phyloP scores from a whole-genome alignment of 2,113 vertebrate species.

The Amazona vittata region DNA sequence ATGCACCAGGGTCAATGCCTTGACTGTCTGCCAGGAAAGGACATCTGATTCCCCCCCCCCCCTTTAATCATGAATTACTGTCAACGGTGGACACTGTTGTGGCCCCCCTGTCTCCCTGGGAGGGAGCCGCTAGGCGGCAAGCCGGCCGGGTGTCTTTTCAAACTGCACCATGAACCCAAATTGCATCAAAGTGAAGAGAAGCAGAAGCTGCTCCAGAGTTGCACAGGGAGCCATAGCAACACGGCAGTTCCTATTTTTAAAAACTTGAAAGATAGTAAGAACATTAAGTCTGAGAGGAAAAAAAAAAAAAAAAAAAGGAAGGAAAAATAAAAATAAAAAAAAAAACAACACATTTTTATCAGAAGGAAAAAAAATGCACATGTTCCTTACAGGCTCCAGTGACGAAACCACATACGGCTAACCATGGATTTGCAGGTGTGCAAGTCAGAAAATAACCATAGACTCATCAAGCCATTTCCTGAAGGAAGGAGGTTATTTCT shows the following conservation, averaged over 20 bases:
- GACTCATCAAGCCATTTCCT: background rate
- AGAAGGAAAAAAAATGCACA: background rate
- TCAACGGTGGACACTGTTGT: rapidly evolving
- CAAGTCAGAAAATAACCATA: background rate
- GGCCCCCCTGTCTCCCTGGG: rapidly evolving
- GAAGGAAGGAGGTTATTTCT: background rate
- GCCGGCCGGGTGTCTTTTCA: constrained; percentile 34
- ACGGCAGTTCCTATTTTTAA: constrained; percentile 75
- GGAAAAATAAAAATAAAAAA: background rate
- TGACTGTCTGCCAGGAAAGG: background rate
- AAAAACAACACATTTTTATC: background rate
- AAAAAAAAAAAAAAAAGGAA: background rate
- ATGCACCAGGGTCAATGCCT: background rate
- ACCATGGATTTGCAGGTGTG: background rate
- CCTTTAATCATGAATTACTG: background rate
- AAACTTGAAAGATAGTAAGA: constrained; percentile 70
- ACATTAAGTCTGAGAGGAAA: background rate
- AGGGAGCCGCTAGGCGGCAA: constrained; percentile 53
- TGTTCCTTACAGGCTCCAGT: constrained; percentile 10
- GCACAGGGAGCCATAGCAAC: constrained; percentile 72
- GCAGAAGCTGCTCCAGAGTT: constrained; percentile 32
- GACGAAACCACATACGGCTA: background rate
- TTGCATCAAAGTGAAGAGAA: constrained; percentile 5
- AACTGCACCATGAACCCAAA: background rate
- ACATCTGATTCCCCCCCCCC: background rate